phyloP scores from a whole-genome alignment of 1,140 invertebrate species.

The Papilio xuthus region DNA sequence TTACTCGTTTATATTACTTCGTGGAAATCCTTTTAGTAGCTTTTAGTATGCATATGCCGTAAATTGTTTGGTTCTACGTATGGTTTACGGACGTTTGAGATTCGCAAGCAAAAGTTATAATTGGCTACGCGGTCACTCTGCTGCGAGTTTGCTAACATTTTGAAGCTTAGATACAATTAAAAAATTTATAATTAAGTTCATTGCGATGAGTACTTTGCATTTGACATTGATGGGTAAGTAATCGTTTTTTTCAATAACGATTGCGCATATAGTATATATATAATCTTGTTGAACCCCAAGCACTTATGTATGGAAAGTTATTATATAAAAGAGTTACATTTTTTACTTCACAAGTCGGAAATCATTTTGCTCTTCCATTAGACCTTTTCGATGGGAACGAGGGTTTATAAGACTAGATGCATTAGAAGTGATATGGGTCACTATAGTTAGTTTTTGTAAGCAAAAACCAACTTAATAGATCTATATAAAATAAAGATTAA shows the following conservation, averaged over 20 bases:
- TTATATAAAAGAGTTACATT: neutral
- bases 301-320: neutral
- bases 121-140: neutral
- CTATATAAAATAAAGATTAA: neutral
- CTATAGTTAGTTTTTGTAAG: neutral
- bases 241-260: neutral
- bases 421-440: neutral
- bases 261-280: neutral
- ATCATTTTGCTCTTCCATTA: neutral
- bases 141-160: neutral
- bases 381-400: neutral
- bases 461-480: neutral
- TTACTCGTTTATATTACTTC: neutral
- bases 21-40: neutral
- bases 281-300: neutral
- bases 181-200: neutral
- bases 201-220: neutral
- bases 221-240: neutral
- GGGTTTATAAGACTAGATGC: neutral
- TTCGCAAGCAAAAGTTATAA: constrained; percentile 10
- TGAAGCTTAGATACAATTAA: constrained; percentile 12
- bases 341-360: neutral
- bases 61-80: neutral
- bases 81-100: neutral
- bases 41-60: neutral